These are phyloP conservation scores for Mallotus villosus DNA, from an alignment of 2,797 vertebrate species.

Conservation along the genomic window DNA sequence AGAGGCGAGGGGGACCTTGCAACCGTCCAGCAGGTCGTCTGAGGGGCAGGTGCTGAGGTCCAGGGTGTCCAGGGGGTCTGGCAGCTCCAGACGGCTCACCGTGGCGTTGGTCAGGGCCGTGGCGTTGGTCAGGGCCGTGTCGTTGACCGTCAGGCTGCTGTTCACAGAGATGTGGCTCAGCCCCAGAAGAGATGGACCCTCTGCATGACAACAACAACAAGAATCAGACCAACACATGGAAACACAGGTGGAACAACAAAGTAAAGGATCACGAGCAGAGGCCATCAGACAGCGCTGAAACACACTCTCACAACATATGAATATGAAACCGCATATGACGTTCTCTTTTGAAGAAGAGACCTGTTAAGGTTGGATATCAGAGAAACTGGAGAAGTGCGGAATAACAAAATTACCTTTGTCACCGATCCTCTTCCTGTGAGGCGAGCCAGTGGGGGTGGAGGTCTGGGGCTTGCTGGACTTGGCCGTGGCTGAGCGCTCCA, in stretches of 20 bases:
- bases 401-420: constrained; percentile 34
- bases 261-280: too few species aligned
- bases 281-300: too few species aligned
- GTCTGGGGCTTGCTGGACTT: constrained; percentile 74
- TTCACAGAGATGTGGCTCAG: constrained; percentile 91
- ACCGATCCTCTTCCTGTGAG: constrained; percentile 73
- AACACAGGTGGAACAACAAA: too few species aligned
- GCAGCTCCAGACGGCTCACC: constrained; percentile 76
- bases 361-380: not conserved
- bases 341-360: too few species aligned
- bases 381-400: not conserved
- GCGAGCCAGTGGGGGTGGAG: constrained; percentile 86
- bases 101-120: constrained; percentile 19
- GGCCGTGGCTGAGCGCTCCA: constrained; percentile 63
- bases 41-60: constrained; percentile 82
- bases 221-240: not conserved
- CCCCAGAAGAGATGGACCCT: constrained; percentile 79
- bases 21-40: constrained; percentile 93
- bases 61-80: constrained; percentile 82
- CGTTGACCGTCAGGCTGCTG: constrained; percentile 81
- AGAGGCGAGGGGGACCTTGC: constrained; percentile 74
- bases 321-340: not conserved
- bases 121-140: constrained; percentile 79
- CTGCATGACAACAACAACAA: constrained; percentile 34
- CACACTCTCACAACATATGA: not conserved